phyloP scores from a whole-genome alignment of 2,888 invertebrate species.

The Xylota segnis region DNA sequence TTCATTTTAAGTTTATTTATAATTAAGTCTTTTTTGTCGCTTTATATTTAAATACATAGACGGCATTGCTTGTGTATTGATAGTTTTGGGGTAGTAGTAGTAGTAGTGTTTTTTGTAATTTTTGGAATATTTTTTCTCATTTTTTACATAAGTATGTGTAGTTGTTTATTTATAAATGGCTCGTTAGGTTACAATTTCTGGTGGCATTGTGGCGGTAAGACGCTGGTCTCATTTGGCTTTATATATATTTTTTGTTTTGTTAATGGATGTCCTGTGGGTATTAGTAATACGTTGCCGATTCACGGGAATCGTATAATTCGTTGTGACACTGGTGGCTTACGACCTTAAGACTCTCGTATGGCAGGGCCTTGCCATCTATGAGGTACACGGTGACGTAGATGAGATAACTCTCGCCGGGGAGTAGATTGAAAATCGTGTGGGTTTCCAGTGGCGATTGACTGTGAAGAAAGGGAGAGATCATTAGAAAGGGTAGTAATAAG shows the following conservation, averaged over 20 bases:
- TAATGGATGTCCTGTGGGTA: neutral
- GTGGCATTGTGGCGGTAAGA: conserved; percentile 76
- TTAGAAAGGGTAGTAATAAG: neutral
- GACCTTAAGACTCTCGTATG: conserved; percentile 86
- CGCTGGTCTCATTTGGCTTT: conserved; percentile 76
- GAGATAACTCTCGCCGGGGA: conserved; percentile 86
- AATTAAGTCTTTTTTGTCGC: conserved; percentile 55
- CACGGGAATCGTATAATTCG: conserved; percentile 80
- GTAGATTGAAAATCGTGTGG: conserved; percentile 84
- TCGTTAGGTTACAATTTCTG: conserved; percentile 75
- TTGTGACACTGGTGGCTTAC: conserved; percentile 81
- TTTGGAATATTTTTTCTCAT: conserved; percentile 59
- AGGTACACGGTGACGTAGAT: conserved; percentile 87
- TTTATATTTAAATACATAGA: conserved; percentile 58
- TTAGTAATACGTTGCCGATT: conserved; percentile 80
- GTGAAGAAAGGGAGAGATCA: conserved; percentile 70
- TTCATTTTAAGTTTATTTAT: neutral
- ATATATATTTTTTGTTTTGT: conserved; percentile 14
- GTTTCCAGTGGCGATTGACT: conserved; percentile 85
- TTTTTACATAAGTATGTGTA: conserved; percentile 24
- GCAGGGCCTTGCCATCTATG: conserved; percentile 86
- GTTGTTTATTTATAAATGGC: conserved; percentile 66
- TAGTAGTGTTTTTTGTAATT: conserved; percentile 35
- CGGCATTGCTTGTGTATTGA: conserved; percentile 45
- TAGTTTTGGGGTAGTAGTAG: conserved; percentile 48